phyloP scores from a whole-genome alignment of 2,113 vertebrate species.

The Upupa epops region DNA sequence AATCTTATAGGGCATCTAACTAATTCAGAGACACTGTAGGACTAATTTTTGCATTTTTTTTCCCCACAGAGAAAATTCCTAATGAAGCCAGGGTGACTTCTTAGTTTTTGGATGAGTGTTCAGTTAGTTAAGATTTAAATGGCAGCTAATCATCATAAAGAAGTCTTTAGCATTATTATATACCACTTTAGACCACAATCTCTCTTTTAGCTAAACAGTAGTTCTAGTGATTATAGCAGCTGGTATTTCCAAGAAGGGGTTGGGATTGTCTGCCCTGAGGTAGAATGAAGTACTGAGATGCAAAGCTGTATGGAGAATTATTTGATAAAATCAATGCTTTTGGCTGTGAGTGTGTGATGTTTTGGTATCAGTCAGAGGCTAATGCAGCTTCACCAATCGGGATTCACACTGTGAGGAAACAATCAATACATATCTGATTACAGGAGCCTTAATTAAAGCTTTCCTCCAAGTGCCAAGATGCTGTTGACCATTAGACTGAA shows the following conservation, averaged over 20 bases:
- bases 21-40: neutral
- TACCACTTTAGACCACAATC: neutral
- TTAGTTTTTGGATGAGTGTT: neutral
- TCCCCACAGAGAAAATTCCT: neutral
- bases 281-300: neutral
- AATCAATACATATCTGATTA: neutral
- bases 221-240: neutral
- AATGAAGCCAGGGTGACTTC: neutral
- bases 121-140: neutral
- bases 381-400: neutral
- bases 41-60: neutral
- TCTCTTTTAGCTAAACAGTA: neutral
- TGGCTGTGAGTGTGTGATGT: neutral
- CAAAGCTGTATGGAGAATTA: neutral
- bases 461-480: neutral
- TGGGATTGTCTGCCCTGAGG: rapidly evolving
- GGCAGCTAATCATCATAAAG: neutral
- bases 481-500: neutral
- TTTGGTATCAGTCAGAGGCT: neutral
- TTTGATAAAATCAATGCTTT: neutral
- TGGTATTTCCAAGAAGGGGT: neutral
- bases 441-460: neutral
- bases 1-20: neutral
- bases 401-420: neutral
- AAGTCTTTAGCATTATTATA: neutral